Percentiles rank a stretch among this genome's conserved stretches.
Evolutionary conservation across 2,888 invertebrate species (phyloP).

Genomic region (Blastobasis lacticolella): DNA sequence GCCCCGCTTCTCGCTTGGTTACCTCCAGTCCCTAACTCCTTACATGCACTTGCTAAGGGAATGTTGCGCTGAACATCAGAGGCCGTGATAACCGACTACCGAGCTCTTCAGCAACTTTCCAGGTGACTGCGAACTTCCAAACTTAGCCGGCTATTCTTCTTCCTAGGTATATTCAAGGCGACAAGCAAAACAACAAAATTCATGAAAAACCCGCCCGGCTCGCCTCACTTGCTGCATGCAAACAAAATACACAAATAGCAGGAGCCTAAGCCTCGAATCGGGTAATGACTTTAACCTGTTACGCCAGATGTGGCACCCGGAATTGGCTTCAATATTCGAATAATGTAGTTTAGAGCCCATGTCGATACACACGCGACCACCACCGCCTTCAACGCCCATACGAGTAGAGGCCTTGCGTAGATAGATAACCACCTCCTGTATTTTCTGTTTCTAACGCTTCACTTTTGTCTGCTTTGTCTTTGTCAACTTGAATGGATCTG

Average conservation of each 20-base stretch:
- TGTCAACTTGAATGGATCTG: no score
- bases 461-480: no score
- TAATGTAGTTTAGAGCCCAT: conserved; percentile 5
- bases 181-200: conserved; percentile 58
- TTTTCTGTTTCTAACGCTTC: no score
- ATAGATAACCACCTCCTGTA: no score
- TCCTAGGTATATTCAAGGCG: conserved; percentile 65
- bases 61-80: no score
- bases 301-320: conserved; percentile 31
- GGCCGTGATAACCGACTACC: no score
- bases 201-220: conserved; percentile 61
- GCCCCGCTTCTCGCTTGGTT: not conserved
- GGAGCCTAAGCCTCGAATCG: conserved; percentile 36
- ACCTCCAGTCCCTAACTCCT: not conserved
- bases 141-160: conserved; percentile 38
- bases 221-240: conserved; percentile 68
- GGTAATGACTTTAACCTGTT: conserved; percentile 38
- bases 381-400: no score
- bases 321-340: conserved; percentile 15
- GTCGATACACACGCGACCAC: no score
- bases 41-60: not conserved
- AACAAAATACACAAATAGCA: conserved; percentile 68
- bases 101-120: no score
- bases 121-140: no score
- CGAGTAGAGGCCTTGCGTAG: no score